Evolutionary conservation across 2,797 vertebrate genomes (phyloP).

Genomic region (Champsocephalus gunnari): DNA sequence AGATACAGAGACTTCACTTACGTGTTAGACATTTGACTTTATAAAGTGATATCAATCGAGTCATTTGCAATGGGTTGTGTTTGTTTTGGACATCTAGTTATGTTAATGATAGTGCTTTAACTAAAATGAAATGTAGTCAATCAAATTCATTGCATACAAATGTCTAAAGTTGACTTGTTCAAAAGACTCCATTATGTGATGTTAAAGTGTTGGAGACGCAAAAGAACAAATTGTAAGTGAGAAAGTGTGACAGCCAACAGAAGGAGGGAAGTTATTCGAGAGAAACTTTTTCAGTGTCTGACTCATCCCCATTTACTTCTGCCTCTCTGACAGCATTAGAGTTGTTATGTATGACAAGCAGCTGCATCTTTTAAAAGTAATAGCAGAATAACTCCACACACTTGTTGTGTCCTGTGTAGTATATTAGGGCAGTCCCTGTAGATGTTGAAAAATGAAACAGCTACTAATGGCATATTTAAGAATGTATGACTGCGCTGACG

Average conservation of each 20-base stretch:
- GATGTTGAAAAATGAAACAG: constrained; percentile 44
- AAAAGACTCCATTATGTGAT: constrained; percentile 37
- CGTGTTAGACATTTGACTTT: constrained; percentile 21
- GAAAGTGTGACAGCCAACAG: constrained; percentile 60
- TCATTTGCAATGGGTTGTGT: background rate
- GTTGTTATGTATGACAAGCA: constrained; percentile 49
- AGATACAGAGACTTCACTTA: constrained; percentile 21
- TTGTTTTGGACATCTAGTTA: constrained; percentile 10
- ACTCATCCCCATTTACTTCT: constrained; percentile 64
- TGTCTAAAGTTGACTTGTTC: constrained; percentile 43
- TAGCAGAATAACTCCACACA: constrained; percentile 3
- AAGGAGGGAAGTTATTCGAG: constrained; percentile 54
- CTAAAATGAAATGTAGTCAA: background rate
- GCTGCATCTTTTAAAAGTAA: constrained; percentile 45
- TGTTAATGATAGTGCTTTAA: background rate
- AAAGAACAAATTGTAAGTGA: constrained; percentile 57
- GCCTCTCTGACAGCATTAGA: constrained; percentile 33
- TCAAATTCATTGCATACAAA: background rate
- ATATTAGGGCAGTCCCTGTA: constrained; percentile 22
- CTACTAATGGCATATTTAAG: constrained; percentile 56
- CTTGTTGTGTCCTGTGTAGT: constrained; percentile 36
- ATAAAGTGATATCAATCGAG: background rate
- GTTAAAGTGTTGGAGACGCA: constrained; percentile 38
- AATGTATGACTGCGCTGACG: constrained; percentile 27
- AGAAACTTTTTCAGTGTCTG: constrained; percentile 70